phyloP scores from a whole-genome alignment of 2,113 vertebrate species.

The Paramormyrops kingsleyae region DNA sequence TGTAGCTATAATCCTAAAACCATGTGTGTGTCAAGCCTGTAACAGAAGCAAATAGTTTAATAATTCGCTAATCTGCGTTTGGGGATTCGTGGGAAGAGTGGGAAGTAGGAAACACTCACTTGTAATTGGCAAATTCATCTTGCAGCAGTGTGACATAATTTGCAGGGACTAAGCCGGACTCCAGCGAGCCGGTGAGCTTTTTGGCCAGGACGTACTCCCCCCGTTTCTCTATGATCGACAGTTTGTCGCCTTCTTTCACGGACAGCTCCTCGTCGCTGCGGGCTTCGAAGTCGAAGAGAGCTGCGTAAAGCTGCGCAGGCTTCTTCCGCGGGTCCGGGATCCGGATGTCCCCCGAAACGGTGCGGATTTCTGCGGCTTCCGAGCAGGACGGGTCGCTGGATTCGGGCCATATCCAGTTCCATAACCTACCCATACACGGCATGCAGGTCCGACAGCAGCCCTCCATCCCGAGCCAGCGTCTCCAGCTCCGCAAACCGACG shows the following conservation, averaged over 20 bases:
- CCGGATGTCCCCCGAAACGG: constrained; percentile 57
- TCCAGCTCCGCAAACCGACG: neutral
- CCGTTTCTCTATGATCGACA: constrained; percentile 74
- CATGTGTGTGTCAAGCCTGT: neutral
- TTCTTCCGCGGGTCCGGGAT: constrained; percentile 56
- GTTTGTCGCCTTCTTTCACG: constrained; percentile 71
- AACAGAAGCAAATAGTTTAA: neutral
- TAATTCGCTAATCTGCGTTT: neutral
- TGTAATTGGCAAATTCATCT: constrained; percentile 68
- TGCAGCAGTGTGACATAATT: constrained; percentile 73
- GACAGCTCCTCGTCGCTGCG: constrained; percentile 73
- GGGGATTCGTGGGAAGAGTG: neutral
- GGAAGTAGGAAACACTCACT: constrained; percentile 61
- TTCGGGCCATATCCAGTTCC: constrained; percentile 81
- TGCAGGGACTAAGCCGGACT: constrained; percentile 73
- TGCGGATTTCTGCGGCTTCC: constrained; percentile 46
- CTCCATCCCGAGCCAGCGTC: constrained; percentile 67
- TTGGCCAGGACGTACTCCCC: constrained; percentile 73
- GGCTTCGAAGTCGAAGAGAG: constrained; percentile 75
- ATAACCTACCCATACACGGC: constrained; percentile 67
- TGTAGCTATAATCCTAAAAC: neutral
- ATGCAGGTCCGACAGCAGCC: constrained; percentile 71
- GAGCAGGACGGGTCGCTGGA: constrained; percentile 38
- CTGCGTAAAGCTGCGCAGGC: constrained; percentile 64
- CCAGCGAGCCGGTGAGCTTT: constrained; percentile 66